Evolutionary conservation across 2,113 vertebrate genomes (phyloP).

Genomic region (Lophura nycthemera): DNA sequence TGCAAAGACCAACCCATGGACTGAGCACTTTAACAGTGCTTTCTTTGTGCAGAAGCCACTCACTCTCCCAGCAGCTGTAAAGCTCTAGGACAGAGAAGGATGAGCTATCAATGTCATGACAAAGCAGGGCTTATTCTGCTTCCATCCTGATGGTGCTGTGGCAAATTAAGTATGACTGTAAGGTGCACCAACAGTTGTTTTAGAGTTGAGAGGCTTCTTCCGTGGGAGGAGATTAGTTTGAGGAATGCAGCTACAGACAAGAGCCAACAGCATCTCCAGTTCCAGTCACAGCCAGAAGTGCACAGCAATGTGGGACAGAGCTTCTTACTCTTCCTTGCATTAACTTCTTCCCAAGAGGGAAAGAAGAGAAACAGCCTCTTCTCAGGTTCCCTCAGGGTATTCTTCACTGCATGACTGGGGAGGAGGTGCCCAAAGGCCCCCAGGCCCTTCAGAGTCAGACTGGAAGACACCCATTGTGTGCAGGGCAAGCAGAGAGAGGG

Average conservation of each 20-base stretch:
- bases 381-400: neutral
- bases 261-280: neutral
- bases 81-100: neutral
- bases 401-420: neutral
- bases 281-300: neutral
- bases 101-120: neutral
- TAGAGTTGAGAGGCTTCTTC: neutral
- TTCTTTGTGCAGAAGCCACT: neutral
- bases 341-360: neutral
- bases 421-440: neutral
- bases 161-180: neutral
- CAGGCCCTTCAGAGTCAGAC: neutral
- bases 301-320: accelerated
- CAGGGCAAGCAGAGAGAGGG: neutral
- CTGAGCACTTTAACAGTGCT: neutral
- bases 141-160: neutral
- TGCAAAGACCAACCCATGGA: neutral
- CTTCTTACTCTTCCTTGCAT: neutral
- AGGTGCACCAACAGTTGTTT: neutral
- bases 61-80: neutral
- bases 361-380: neutral
- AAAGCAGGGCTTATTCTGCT: neutral
- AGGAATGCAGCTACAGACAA: neutral
- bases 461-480: neutral
- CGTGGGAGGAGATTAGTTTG: neutral